Conservation (phyloP, 2,888 invertebrate species). For the Drosophila affinis region DNA sequence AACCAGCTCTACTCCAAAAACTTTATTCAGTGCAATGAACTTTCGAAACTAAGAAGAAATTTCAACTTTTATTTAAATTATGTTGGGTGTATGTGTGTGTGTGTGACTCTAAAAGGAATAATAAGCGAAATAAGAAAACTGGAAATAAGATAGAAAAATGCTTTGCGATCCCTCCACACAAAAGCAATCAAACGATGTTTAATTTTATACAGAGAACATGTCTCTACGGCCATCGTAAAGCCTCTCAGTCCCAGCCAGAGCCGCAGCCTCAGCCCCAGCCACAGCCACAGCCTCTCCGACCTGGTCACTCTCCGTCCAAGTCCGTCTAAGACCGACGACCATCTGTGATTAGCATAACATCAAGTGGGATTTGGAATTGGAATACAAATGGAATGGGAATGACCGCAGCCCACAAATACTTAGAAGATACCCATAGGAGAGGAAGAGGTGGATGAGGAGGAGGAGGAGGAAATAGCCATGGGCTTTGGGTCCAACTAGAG, state of each 20-base stretch:
- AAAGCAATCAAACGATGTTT: slow-evolving; percentile 71
- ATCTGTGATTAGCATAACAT: slow-evolving; percentile 69
- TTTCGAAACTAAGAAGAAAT: slow-evolving; percentile 49
- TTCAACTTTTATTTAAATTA: slow-evolving; percentile 66
- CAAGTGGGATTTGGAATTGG: slow-evolving; percentile 63
- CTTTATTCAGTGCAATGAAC: slow-evolving; percentile 61
- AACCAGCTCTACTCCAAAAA: slow-evolving; percentile 11
- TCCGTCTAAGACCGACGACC: slow-evolving; percentile 19
- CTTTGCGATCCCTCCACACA: slow-evolving; percentile 55
- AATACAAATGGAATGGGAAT: slow-evolving; percentile 45
- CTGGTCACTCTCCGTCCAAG: slow-evolving; percentile 39
- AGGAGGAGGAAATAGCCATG: slow-evolving; percentile 1
- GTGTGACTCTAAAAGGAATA: slow-evolving; percentile 47
- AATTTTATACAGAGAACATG: slow-evolving; percentile 77
- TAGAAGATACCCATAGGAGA: slow-evolving; percentile 6
- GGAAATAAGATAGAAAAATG: slow-evolving; percentile 52
- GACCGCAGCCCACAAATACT: slow-evolving; percentile 49
- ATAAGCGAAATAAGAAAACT: slow-evolving; percentile 55
- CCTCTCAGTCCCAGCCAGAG: slow-evolving; percentile 5
- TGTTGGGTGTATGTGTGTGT: slow-evolving; percentile 50
- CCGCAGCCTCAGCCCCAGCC: too few relatives aligned
- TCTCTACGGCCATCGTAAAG: slow-evolving; percentile 54
- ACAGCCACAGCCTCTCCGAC: slow-evolving; percentile 33
- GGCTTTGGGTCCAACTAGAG: slow-evolving; percentile 16
- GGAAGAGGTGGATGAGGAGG: slow-evolving; percentile 3